Evolutionary conservation across 2,113 vertebrate genomes (phyloP), one percentile per base, ranked within the genome.

Genomic region (Hiodon alosoides): DNA sequence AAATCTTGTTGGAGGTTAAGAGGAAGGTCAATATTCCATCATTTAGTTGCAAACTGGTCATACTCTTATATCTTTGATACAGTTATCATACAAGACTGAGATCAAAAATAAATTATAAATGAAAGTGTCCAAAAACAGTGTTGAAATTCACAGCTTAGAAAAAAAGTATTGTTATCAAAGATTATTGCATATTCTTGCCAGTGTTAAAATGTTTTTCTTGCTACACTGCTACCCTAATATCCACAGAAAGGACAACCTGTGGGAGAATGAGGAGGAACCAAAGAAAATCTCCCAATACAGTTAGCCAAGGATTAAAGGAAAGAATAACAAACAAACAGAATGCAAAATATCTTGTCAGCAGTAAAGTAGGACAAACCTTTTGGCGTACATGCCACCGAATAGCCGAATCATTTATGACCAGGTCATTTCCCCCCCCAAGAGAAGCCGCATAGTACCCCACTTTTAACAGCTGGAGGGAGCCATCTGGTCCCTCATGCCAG

Each of bases 391-490:
- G 88, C 89, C 89, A 90, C 75, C 79, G 72, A 74, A 91, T 88
- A 67, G 67, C 46, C 3, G 86, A 82, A 17, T 85, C 80, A 50
- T 89, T 84, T 77, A 91, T 84, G 74, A 87, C 71, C 46, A 91
- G 82, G 69, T 80, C 82, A 46, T 48, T 76, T 59, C 82, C 85
- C 31, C 73, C 17, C 2, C 73, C 76, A 3, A 79, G 72, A 7
- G 88, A 87, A 14, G 82, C 89, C n/a, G 90, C 87, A 72, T 85
- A 91, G 70, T 84, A 89, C 4, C 90, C 90, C 5, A 89, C 86
- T 79, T 84, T 89, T 4, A 84, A 82, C 72, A 90, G 77, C 66
- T 80, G 67, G 7, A 88, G 73, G 11, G 84, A 88, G 17, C 86
- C 84, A 13, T 86, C 86, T 6, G 76, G 54, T 3, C 17, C 81